Evolutionary conservation across 1,140 invertebrate species (phyloP).

Genomic region (Chionoecetes opilio): DNA sequence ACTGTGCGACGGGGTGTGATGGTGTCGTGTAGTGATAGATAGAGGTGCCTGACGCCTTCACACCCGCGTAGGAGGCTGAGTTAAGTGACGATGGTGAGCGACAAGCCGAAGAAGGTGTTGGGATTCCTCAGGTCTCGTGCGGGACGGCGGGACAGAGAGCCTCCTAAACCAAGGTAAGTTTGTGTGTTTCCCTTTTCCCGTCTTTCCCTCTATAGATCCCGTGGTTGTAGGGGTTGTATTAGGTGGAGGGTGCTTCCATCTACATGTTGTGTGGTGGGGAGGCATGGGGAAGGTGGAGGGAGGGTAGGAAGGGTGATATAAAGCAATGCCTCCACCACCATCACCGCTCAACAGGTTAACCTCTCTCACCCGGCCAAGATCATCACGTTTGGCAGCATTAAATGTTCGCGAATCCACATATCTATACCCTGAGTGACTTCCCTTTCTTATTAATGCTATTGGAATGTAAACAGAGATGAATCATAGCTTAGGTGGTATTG

Average conservation of each 20-base stretch:
- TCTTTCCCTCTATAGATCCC: not conserved
- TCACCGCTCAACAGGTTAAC: constrained; percentile 67
- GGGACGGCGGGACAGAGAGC: constrained; percentile 58
- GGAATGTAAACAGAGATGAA: too few species aligned
- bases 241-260: not conserved
- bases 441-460: not conserved
- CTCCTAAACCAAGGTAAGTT: constrained; percentile 67
- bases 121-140: constrained; percentile 66
- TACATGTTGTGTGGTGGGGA: not conserved
- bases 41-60: not conserved
- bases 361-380: constrained; percentile 37
- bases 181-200: not conserved
- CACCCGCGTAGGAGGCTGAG: constrained; percentile 8
- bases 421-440: not conserved
- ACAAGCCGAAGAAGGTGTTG: constrained; percentile 71
- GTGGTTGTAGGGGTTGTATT: not conserved
- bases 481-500: too few species aligned
- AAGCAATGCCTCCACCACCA: not conserved
- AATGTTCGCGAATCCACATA: constrained; percentile 64
- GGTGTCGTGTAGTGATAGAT: constrained; percentile 54
- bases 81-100: constrained; percentile 72
- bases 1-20: constrained; percentile 52
- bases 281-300: not conserved
- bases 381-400: constrained; percentile 77
- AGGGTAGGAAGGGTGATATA: not conserved